Conservation (phyloP, 2,888 invertebrate genomes). For the Oeneis ivallda region DNA sequence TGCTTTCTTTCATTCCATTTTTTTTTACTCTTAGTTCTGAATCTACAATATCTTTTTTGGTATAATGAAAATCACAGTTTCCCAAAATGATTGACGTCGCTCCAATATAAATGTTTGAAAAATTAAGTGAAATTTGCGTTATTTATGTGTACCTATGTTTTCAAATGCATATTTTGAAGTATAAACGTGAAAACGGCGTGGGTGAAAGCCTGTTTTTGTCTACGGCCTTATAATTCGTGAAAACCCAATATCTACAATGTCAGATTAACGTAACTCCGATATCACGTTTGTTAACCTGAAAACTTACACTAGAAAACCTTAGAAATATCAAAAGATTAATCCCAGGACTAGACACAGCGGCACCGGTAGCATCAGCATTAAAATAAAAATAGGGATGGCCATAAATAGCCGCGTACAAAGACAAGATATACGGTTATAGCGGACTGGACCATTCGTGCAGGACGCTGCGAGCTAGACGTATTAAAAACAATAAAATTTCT, state of each 20-base stretch:
- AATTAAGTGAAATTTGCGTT: too few species aligned
- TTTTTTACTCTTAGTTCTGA: not conserved
- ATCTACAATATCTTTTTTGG: not conserved
- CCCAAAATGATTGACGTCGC: not conserved
- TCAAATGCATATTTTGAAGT: too few species aligned
- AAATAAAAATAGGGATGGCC: slow-evolving; percentile 80
- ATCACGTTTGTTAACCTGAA: not conserved
- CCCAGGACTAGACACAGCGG: slow-evolving; percentile 69
- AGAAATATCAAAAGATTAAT: slow-evolving; percentile 57
- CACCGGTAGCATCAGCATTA: slow-evolving; percentile 80
- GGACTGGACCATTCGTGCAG: slow-evolving; percentile 56
- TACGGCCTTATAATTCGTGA: too few species aligned
- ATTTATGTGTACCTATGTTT: too few species aligned
- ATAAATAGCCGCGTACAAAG: slow-evolving; percentile 76
- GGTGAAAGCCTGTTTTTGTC: too few species aligned
- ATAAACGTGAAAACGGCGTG: too few species aligned
- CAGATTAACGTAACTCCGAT: not conserved
- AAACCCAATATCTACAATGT: not conserved
- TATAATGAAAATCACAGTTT: not conserved
- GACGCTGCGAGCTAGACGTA: slow-evolving; percentile 39
- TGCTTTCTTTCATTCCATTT: too few species aligned
- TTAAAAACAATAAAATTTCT: slow-evolving; percentile 44
- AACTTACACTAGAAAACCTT: not conserved
- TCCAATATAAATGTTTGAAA: too few species aligned
- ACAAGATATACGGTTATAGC: slow-evolving; percentile 80